A percentile compares a stretch with the other conserved stretches of the same genome.
These are phyloP conservation scores for Sarcophaga variegata DNA, from an alignment of 2,888 invertebrate species.

Conservation along the genomic window DNA sequence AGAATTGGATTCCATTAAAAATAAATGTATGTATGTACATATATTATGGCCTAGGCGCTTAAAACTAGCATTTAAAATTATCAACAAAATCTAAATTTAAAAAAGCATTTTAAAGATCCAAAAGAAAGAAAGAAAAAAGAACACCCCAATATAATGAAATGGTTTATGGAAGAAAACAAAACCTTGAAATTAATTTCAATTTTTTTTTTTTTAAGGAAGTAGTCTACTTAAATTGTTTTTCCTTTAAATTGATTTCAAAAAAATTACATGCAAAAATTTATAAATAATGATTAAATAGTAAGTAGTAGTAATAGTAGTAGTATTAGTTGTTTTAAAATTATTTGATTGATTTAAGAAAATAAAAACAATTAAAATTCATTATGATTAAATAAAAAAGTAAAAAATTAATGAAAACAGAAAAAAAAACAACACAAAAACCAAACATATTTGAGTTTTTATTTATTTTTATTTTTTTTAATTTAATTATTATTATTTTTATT, in stretches of 20 bases:
- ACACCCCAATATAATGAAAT: constrained; percentile 32
- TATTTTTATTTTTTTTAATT: constrained; percentile 4
- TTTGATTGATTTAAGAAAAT: too few relatives aligned
- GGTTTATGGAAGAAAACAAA: constrained; percentile 40
- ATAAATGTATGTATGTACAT: too few relatives aligned
- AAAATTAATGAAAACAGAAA: constrained; percentile 26
- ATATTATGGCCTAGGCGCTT: not conserved
- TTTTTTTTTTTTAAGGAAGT: constrained; percentile 21
- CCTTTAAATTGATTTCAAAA: not conserved
- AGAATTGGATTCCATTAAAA: too few relatives aligned
- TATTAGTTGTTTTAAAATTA: not conserved
- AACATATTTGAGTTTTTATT: constrained; percentile 41
- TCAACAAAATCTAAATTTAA: constrained; percentile 51
- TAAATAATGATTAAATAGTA: constrained; percentile 18
- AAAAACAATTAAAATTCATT: constrained; percentile 11
- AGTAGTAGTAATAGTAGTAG: constrained; percentile 23
- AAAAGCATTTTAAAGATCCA: not conserved
- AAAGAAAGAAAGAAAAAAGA: constrained; percentile 10
- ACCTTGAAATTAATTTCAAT: constrained; percentile 12
- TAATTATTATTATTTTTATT: not conserved
- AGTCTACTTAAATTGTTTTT: constrained; percentile 48
- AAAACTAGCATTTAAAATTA: constrained; percentile 4
- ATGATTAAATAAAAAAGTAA: not conserved
- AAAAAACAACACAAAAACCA: constrained; percentile 47
- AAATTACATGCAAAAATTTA: constrained; percentile 51